Evolutionary conservation across 2,888 invertebrate genomes (phyloP).

Genomic region (Noctua janthe): DNA sequence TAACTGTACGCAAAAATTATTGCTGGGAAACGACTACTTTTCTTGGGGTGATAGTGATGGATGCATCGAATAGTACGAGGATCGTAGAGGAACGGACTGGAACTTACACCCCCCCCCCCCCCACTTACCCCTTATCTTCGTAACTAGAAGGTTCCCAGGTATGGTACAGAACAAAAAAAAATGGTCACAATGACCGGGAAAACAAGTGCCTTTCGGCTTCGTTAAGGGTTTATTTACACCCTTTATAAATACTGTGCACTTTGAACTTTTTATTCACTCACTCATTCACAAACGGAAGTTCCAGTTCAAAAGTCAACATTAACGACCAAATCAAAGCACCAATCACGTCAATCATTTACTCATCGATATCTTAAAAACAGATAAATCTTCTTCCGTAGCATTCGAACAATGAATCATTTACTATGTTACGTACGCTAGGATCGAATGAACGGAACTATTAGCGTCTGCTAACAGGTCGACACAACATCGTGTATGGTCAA

Average conservation of each 20-base stretch:
- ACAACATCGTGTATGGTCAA: slow-evolving; percentile 53
- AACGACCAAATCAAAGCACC: not conserved
- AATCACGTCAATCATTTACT: not conserved
- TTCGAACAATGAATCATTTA: slow-evolving; percentile 59
- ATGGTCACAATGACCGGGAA: too few species aligned
- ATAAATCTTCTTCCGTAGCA: slow-evolving; percentile 18
- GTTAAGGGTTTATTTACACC: too few species aligned
- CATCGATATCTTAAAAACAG: slow-evolving; percentile 11
- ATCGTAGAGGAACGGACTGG: too few species aligned
- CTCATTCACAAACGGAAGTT: not conserved
- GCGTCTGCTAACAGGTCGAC: slow-evolving; percentile 56
- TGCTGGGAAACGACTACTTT: too few species aligned
- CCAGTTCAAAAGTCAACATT: not conserved
- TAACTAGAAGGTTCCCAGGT: too few species aligned
- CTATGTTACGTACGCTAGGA: slow-evolving; percentile 37
- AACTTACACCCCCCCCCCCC: too few species aligned
- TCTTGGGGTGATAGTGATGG: too few species aligned
- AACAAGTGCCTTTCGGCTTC: too few species aligned
- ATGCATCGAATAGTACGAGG: too few species aligned
- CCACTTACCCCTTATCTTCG: too few species aligned
- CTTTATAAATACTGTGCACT: not conserved
- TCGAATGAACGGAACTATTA: slow-evolving; percentile 67
- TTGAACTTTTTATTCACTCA: not conserved
- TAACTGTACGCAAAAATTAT: too few species aligned
- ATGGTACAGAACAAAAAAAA: too few species aligned